These are phyloP conservation scores for Atherinosoma microstoma DNA, from an alignment of 2,797 vertebrate species.

Conservation along the genomic window DNA sequence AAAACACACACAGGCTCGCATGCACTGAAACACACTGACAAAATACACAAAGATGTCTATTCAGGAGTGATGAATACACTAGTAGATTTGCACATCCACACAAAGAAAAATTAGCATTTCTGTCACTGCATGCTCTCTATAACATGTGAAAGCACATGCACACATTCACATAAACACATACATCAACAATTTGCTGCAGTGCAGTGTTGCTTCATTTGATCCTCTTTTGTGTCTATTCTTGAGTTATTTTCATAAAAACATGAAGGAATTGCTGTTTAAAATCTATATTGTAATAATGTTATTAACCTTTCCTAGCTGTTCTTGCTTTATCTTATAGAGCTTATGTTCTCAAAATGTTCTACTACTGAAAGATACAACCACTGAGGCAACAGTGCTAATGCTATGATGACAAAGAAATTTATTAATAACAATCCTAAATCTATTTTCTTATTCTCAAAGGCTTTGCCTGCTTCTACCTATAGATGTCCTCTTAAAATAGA, in stretches of 20 bases:
- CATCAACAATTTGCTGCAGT: constrained; percentile 50
- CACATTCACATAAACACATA: constrained; percentile 11
- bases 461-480: no score
- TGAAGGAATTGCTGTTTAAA: neutral
- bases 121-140: constrained; percentile 8
- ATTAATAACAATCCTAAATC: neutral
- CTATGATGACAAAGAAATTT: neutral
- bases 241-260: neutral
- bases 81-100: neutral
- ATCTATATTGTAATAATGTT: neutral
- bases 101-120: constrained; percentile 13
- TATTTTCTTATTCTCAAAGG: no score
- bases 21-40: neutral
- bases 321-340: neutral
- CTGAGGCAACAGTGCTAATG: neutral
- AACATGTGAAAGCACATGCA: constrained; percentile 31
- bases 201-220: constrained; percentile 53
- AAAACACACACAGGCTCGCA: constrained; percentile 10
- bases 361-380: neutral
- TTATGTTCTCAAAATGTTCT: neutral
- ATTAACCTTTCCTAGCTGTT: neutral
- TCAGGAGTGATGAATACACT: neutral
- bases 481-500: no score
- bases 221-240: constrained; percentile 32
- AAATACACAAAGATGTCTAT: neutral